Evolutionary conservation across 2,113 vertebrate species (phyloP), one percentile per base, ranked within the genome.

Genomic region (Entomyzon cyanotis): DNA sequence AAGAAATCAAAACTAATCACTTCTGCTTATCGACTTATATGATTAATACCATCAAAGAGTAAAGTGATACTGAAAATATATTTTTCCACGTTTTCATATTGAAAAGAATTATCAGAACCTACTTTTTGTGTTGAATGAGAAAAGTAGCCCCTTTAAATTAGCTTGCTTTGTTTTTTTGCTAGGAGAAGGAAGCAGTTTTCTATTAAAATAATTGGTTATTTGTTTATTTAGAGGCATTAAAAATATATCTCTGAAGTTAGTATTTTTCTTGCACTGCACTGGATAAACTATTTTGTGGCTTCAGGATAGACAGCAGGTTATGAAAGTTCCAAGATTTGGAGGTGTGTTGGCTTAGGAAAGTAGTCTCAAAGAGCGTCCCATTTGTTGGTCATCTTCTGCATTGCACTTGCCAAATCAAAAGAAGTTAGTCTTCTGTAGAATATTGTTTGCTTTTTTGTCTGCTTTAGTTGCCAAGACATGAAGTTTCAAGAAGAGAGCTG

Each of bases 401-500:
- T 18, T 59, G 64, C 35, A 4, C n/a, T 83, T 58, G 31, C 46
- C 44, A 12, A 21, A 67, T 46, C 64, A 42, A 56, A 16, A 42
- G 44, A 75, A 84, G 37, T 41, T 39, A 11, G 20, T 50, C 68
- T 78, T 74, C 94, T 88, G 14, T 17, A 49, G 92, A 86, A 50
- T 64, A 44, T 30, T 59, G 39, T 81, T 50, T 94, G 44, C 68
- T 96, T 53, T 93, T 87, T 64, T 92, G 60, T 95, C 88, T 94
- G 86, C 75, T 90, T 74, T 64, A 47, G 84, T 60, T 93, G 71
- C 42, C 71, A 59, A 81, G 87, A 30, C 17, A 47, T 0, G 11
- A 49, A 46, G 20, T 55, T 50, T 37, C 53, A 59, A 80, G 92
- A 88, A 75, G 93, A 76, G 35, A 78, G 39, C 69, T 55, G 55